Base-by-base conservation (phyloP, 2,888 invertebrate species). In the Ichneumoninae sp. region DNA sequence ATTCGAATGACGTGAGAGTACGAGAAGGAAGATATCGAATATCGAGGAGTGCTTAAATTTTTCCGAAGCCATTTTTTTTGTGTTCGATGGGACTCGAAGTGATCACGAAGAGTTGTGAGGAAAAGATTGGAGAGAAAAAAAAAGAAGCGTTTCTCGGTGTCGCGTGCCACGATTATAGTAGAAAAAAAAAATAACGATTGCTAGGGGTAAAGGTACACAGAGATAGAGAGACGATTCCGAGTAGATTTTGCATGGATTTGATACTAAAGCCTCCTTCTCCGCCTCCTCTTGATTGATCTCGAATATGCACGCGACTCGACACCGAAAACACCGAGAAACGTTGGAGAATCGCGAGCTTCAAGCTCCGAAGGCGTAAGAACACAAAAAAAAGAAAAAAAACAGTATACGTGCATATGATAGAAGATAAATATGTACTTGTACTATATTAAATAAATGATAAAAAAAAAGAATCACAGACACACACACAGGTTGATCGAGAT, bases 161-260 rank as follows among this genome's bases (percentile, higher is more conserved):
- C 50, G 44, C 60, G 16, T 22, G 47, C 22, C 4, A 19, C 75
- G 22, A 54, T 54, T 66, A 10, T 57, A 54, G 40, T 50, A 63
- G 19, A n/a, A 26, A 33, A 70, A 75, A 63, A 44, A 69, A 75
- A 60, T 19, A 22, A 19, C 47, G 36, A 1, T 68, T 74, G 30
- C 54, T 40, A 44, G 68, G 57, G n/a, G 44, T 68, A 19, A 16
- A 40, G 40, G n/a, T 57, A 13, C 30, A 69, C 57, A 57, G 44
- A 54, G 26, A 68, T 16, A 77, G 16, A 44, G 54, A 63, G 36
- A 60, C 30, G 71, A 71, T 80, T 26, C 69, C 76, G 47, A 50
- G 85, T 85, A 85, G 85, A 83, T 85, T 85, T 85, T 85, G 76
- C 85, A 85, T 81, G 81, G 73, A 85, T 85, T 85, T 85, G 80